A percentile compares a stretch with the other conserved stretches of the same genome.
Conservation (phyloP, 2,888 invertebrate species). For the Deroplatys truncata region DNA sequence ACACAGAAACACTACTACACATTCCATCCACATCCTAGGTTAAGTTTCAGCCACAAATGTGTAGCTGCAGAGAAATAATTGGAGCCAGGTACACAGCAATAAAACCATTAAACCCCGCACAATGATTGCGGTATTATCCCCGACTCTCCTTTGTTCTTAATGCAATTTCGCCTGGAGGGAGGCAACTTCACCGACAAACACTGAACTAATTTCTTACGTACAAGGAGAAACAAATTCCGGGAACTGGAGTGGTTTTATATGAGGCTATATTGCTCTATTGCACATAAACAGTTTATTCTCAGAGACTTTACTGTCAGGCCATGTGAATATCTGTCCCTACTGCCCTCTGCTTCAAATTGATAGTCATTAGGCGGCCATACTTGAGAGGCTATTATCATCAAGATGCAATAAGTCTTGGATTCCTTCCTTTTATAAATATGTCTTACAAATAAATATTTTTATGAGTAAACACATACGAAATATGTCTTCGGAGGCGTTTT, state of each 20-base stretch:
- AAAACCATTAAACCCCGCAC: constrained; percentile 1
- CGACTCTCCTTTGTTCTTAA: background rate
- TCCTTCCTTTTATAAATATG: background rate
- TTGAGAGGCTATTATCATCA: background rate
- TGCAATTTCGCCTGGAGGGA: background rate
- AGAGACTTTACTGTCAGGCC: background rate
- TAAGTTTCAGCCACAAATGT: background rate
- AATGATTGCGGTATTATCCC: background rate
- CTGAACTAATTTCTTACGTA: background rate
- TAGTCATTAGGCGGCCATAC: background rate
- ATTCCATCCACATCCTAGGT: too few relatives aligned
- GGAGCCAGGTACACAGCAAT: background rate
- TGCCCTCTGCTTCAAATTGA: background rate
- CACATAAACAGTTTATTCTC: background rate
- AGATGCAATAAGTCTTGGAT: background rate
- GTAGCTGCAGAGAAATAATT: background rate
- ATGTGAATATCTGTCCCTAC: background rate
- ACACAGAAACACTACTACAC: too few relatives aligned
- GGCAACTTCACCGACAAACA: background rate
- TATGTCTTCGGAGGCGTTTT: too few relatives aligned
- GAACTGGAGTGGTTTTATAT: background rate
- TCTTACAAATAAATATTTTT: background rate
- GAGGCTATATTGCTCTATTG: background rate
- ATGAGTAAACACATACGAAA: too few relatives aligned
- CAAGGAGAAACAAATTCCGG: background rate